A percentile compares a stretch with the other conserved stretches of the same genome.
Conservation (phyloP, 1,140 invertebrate genomes). For the Rhizoglyphus robini region DNA sequence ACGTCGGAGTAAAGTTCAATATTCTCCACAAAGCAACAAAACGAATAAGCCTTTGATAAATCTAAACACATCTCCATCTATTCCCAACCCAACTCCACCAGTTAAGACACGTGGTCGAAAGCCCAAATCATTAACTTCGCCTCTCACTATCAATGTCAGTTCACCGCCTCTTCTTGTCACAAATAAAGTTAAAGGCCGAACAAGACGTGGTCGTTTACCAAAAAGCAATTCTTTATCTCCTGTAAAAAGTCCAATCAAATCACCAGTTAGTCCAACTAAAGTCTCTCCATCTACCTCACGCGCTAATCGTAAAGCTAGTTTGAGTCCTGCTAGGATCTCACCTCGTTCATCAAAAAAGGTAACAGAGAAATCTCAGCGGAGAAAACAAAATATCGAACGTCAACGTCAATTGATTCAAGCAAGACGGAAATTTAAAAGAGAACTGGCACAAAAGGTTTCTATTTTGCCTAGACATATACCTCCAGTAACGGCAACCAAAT, state of each 20-base stretch:
- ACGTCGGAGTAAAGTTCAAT: not conserved
- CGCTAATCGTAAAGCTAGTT: too few relatives aligned
- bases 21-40: not conserved
- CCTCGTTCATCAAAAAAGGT: not conserved
- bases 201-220: too few relatives aligned
- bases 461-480: constrained; percentile 8
- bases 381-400: constrained; percentile 4
- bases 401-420: constrained; percentile 6
- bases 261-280: too few relatives aligned
- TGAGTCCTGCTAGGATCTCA: not conserved
- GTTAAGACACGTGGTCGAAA: not conserved
- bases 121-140: not conserved
- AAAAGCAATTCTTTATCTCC: too few relatives aligned
- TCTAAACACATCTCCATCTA: not conserved
- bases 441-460: not conserved
- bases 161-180: too few relatives aligned
- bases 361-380: not conserved
- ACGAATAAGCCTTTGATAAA: too few relatives aligned
- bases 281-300: not conserved
- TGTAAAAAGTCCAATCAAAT: not conserved
- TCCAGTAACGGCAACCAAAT: constrained; percentile 7
- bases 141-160: not conserved
- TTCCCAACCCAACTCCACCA: not conserved
- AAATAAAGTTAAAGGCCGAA: too few relatives aligned
- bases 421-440: not conserved